Evolutionary conservation across 1,140 invertebrate genomes (phyloP), one percentile per base, ranked within the genome.

Genomic region (Pogonus chalceus): DNA sequence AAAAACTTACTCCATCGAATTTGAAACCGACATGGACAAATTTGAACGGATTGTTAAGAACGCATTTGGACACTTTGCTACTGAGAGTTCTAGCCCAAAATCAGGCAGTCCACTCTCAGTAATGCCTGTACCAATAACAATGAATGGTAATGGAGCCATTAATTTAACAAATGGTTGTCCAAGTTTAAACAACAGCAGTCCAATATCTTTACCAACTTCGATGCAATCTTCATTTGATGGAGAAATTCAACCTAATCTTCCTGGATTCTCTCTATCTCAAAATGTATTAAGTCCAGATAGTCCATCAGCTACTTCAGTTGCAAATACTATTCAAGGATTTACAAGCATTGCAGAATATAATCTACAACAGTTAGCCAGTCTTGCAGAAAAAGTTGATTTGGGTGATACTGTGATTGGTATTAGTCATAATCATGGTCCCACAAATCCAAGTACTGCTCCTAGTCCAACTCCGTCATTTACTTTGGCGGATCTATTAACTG

Each of bases 261-360:
- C 70, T 64, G 70, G 64, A 37, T 73, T 69, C 12, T 71, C 76
- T 62, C 73, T 80, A 62, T 69, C 70, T 20, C 67, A 70, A 47
- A 72, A 71, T 56, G 67, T 65, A 20, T 56, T 71, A 48, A 68
- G 69, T 54, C 71, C 71, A 35, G 72, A 71, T 1, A 63, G 69
- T 56, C 62, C 71, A 56, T 66, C 75, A 4, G 70, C 76, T 14
- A 67, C 74, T 26, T 65, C 73, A 37, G 67, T 72, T 18, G 67
- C 69, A 56, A 63, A 72, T 1, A 68, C 71, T 37, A 55, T 26
- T 39, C 7, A 46, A 64, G 74, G 74, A 46, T 69, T 83, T 52
- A 79, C 81, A 16, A 87, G 83, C 61, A 87, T 89, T 70, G 83
- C 87, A 46, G 87, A 90, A 66, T 90, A 90, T 63, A 90, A 90